Conservation (phyloP, 2,113 vertebrate species). For the Megaceryle maxima region DNA sequence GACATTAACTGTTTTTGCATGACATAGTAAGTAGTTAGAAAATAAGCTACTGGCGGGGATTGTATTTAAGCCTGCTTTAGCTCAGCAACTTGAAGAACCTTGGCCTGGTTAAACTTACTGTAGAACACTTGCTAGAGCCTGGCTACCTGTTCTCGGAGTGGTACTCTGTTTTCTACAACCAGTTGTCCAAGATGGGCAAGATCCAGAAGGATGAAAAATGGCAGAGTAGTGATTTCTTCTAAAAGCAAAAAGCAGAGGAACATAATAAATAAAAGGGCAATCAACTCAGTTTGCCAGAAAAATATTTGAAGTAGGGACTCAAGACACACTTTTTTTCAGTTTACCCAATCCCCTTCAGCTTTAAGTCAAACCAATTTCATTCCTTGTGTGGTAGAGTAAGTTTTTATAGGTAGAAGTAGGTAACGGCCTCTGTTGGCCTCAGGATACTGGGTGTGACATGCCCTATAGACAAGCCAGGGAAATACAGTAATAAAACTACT, state of each 20-base stretch:
- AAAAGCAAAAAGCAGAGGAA: not conserved
- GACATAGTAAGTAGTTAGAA: not conserved
- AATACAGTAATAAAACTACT: not conserved
- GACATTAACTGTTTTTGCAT: not conserved
- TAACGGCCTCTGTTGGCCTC: not conserved
- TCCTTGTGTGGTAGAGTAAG: not conserved
- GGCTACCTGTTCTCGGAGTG: not conserved
- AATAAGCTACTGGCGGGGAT: not conserved
- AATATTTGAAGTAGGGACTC: not conserved
- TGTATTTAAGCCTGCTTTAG: not conserved
- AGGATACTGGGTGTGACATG: not conserved
- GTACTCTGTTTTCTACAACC: not conserved
- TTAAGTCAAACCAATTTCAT: not conserved
- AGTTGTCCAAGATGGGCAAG: not conserved
- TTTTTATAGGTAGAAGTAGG: not conserved
- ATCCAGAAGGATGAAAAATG: not conserved
- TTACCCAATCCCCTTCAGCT: not conserved
- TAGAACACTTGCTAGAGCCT: not conserved
- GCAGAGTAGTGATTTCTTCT: not conserved
- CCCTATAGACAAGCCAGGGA: not conserved
- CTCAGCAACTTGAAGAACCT: not conserved
- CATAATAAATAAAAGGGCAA: not conserved
- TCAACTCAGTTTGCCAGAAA: not conserved
- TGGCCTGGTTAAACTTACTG: not conserved
- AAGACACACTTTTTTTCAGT: not conserved